phyloP scores from a whole-genome alignment of 2,113 vertebrate species.

The Varanus komodoensis region DNA sequence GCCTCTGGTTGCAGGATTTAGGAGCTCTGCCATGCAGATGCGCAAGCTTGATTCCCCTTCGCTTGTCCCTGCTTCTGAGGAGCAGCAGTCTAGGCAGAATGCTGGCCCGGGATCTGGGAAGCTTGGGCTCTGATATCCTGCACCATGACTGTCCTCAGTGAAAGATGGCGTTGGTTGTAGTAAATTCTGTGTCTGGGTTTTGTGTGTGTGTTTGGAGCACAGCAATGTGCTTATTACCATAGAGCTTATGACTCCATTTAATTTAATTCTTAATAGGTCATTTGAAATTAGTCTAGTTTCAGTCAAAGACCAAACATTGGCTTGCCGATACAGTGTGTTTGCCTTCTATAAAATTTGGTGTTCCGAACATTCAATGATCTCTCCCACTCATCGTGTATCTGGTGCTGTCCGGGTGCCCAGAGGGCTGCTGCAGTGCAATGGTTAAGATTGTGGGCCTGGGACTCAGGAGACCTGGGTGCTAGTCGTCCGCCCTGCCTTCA shows the following conservation, averaged over 20 bases:
- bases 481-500: too few relatives aligned
- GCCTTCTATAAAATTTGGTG: not conserved
- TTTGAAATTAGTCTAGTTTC: not conserved
- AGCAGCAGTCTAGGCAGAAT: not conserved
- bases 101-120: not conserved
- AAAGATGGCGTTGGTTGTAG: not conserved
- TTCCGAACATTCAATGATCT: not conserved
- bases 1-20: not conserved
- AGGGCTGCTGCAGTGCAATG: too few relatives aligned
- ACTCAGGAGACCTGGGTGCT: too few relatives aligned
- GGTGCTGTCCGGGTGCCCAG: too few relatives aligned
- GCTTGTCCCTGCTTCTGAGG: too few relatives aligned
- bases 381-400: not conserved
- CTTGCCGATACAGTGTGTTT: not conserved
- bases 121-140: not conserved
- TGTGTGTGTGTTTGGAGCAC: not conserved
- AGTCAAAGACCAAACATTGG: not conserved
- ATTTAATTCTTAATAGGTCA: not conserved
- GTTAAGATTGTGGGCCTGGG: too few relatives aligned
- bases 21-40: not conserved
- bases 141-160: not conserved
- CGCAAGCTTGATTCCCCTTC: not conserved
- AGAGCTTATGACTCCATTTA: not conserved
- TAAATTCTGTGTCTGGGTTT: not conserved
- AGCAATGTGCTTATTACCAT: too few relatives aligned